Evolutionary conservation across 2,113 vertebrate genomes (phyloP), one percentile per base, ranked within the genome.

Genomic region (Trematomus loennbergii): DNA sequence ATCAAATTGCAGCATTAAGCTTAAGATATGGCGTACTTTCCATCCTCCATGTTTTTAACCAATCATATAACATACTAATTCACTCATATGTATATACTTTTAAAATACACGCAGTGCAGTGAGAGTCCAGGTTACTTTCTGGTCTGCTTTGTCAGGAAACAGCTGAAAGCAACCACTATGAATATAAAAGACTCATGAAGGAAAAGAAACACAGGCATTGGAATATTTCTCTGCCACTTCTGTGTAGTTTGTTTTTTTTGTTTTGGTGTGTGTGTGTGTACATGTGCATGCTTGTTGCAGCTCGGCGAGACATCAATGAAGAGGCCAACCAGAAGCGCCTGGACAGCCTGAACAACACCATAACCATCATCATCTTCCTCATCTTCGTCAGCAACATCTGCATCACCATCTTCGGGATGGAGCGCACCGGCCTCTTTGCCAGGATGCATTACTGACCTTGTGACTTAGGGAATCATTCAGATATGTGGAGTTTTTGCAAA

Each of bases 401-500:
- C 91, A 98, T 99, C 91, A 96, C 96, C 0, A 96, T 96, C 9
- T 96, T 99, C 0, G 97, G 97, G 12, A 96, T 97, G 81, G 96
- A 97, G 79, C 96, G 96, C 88, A 95, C 95, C 0, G 96, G 95
- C 29, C 94, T 96, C 40, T 95, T 95, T 90, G 90, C 96, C 46
- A 85, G 89, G 75, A 87, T 93, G 75, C 94, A 93, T 78, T 92
- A 88, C 73, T 88, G 65, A 86, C 40, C 25, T 54, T 18, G 29
- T 72, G 58, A 74, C 0, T 22, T 54, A 81, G 80, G 53, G 45
- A 62, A 10, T n/a, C 4, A 59, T 43, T 71, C 36, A 16, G 36
- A 29, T 25, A 46, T 48, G 36, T 29, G 18, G 18, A 20, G 0
- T 25, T 45, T 40, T 53, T 11, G 16, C 20, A 59, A 58, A 62